These are phyloP conservation scores for Amphipyra tragopoginis DNA, from an alignment of 2,888 invertebrate species.

Conservation along the genomic window DNA sequence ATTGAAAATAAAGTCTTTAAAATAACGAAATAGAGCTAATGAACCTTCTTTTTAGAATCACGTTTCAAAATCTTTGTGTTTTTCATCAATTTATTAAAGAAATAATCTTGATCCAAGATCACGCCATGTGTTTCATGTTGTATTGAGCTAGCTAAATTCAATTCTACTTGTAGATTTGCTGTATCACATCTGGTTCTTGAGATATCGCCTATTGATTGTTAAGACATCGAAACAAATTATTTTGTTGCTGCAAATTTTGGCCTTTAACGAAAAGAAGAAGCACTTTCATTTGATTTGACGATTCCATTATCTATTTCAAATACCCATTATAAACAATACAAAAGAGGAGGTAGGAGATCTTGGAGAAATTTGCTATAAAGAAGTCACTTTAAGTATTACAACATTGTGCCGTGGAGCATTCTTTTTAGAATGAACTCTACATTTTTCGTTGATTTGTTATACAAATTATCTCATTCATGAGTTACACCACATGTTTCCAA, in stretches of 20 bases:
- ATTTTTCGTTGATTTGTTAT: constrained; percentile 5
- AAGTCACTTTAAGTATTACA: neutral
- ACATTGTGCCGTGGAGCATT: neutral
- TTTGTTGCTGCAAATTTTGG: no score
- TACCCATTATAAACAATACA: no score
- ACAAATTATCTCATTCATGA: constrained; percentile 1
- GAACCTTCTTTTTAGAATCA: neutral
- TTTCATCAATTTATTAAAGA: constrained; percentile 9
- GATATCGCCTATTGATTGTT: no score
- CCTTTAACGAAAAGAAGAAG: no score
- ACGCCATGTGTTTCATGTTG: constrained; percentile 1
- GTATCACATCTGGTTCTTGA: no score
- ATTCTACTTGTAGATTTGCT: constrained; percentile 22
- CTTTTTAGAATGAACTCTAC: neutral
- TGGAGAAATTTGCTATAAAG: no score
- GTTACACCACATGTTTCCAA: constrained; percentile 4
- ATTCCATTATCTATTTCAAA: no score
- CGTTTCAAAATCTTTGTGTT: neutral
- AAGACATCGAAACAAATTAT: no score
- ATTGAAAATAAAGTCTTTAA: neutral
- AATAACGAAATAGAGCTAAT: neutral
- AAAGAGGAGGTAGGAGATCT: no score
- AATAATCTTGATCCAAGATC: neutral
- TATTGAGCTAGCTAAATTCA: constrained; percentile 3
- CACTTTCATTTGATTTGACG: no score